These are phyloP conservation scores for Geopemphigus sp. DNA, from an alignment of 1,140 invertebrate species.

Conservation along the genomic window DNA sequence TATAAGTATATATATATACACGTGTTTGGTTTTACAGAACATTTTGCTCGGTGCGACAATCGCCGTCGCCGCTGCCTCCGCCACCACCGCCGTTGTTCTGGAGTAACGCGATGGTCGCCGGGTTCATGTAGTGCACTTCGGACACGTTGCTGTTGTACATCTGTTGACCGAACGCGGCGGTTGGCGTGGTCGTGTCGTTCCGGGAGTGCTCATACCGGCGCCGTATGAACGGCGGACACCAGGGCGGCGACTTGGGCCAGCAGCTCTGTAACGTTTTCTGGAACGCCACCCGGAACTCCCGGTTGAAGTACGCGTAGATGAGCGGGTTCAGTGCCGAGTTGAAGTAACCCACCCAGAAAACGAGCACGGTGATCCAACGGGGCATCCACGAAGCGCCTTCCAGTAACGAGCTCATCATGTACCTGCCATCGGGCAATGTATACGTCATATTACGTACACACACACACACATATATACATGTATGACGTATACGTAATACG, in stretches of 20 bases:
- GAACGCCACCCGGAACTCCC: conserved; percentile 91
- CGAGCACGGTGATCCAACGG: conserved; percentile 73
- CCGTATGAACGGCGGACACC: conserved; percentile 7
- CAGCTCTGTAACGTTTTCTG: conserved; percentile 86
- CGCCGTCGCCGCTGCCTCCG: neutral
- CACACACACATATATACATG: no score
- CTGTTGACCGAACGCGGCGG: conserved; percentile 20
- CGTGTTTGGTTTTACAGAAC: neutral
- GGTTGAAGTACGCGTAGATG: conserved; percentile 96
- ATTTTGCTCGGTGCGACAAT: conserved; percentile 12
- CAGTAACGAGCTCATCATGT: conserved; percentile 76
- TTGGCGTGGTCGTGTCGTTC: conserved; percentile 27
- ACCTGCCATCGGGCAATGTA: no score
- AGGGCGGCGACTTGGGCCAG: conserved; percentile 58
- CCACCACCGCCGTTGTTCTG: neutral
- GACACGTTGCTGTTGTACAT: conserved; percentile 52
- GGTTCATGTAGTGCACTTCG: conserved; percentile 53
- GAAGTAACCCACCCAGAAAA: conserved; percentile 97
- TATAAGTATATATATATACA: no score
- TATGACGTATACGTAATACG: no score
- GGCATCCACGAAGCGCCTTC: conserved; percentile 70
- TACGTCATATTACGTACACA: no score
- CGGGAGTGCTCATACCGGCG: neutral
- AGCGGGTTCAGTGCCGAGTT: conserved; percentile 94
- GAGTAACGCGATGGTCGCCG: conserved; percentile 49